Base-by-base conservation (phyloP, 2,888 invertebrate species). In the Mellilla xanthometata region DNA sequence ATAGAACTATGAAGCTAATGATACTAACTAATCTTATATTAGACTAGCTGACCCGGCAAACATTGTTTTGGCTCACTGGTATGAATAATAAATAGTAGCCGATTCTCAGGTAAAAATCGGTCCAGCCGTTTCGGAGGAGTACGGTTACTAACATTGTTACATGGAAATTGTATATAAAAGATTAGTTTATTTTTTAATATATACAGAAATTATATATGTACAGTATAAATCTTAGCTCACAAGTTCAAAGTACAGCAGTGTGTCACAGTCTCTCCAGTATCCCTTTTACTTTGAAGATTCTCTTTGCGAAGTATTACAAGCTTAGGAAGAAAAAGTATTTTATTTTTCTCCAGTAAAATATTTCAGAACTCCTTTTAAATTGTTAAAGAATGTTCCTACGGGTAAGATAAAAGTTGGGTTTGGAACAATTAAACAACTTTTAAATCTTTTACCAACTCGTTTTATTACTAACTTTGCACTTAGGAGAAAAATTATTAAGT, bases 221-320 rank as follows among this genome's bases (percentile, higher is more conserved):
- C 2, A 19, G 1, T 19, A 19, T 1, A 5, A 19, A 19, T 5
- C 6, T 1, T 19, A 23, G 23, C 5, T 15, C 23, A 12, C 26
- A n/a, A 40, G 6, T n/a, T 23, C 23, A 1, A 26, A 36, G 22
- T 40, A 3, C 34, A 12, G 3, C 1, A 13, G 34, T 38, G 8
- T 38, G 33, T 42, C 32, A 38, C 38, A 7, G 4, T 33, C 11
- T 33, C 27, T 38, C 38, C 13, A 48, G 58, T 48, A 62, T 64
- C 70, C 73, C 59, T 58, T 76, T 76, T 68, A 58, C 72, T 72
- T 73, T 62, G 57, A 70, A 74, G 72, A 63, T 71, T 72, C 71
- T 62, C 56, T 51, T 59, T 50, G 60, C 54, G 55, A 69, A 72
- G 68, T 66, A 70, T 72, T 64, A 72, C 62, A 67, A 75, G 63